Evolutionary conservation across 2,888 invertebrate species (phyloP).

Genomic region (Ectemnius lituratus): DNA sequence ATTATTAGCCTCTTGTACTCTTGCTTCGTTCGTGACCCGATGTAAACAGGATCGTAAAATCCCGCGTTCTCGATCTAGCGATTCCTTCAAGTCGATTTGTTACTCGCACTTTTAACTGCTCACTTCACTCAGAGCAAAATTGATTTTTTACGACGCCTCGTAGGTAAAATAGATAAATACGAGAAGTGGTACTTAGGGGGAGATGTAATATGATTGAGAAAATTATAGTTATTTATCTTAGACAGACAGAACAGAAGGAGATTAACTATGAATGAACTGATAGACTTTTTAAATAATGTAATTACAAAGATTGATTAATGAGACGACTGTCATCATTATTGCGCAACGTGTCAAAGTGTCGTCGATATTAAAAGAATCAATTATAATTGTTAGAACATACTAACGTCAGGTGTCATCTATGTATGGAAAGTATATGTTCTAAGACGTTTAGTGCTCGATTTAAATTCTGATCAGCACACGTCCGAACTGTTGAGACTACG

Average conservation of each 20-base stretch:
- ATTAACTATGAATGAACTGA: too few species aligned
- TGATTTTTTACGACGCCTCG: background rate
- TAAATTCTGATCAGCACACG: slow-evolving; percentile 40
- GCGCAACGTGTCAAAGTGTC: too few species aligned
- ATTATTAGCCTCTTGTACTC: slow-evolving; percentile 39
- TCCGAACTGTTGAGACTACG: slow-evolving; percentile 39
- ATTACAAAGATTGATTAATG: too few species aligned
- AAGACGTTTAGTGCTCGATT: slow-evolving; percentile 27
- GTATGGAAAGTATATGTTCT: background rate
- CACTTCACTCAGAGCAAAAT: background rate
- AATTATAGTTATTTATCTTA: too few species aligned
- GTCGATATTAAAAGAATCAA: background rate
- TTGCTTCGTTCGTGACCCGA: slow-evolving; percentile 30
- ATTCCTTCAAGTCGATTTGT: slow-evolving; percentile 37
- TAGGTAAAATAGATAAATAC: background rate
- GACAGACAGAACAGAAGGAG: too few species aligned
- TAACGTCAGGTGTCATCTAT: background rate
- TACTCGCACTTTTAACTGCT: background rate
- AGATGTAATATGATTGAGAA: too few species aligned
- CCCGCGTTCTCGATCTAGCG: slow-evolving; percentile 37
- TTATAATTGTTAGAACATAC: background rate
- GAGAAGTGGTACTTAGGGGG: too few species aligned
- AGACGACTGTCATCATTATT: too few species aligned
- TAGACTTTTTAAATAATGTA: too few species aligned
- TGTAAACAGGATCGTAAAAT: slow-evolving; percentile 66